Evolutionary conservation across 1,140 invertebrate genomes (phyloP).

Genomic region (Zaprionus capensis): DNA sequence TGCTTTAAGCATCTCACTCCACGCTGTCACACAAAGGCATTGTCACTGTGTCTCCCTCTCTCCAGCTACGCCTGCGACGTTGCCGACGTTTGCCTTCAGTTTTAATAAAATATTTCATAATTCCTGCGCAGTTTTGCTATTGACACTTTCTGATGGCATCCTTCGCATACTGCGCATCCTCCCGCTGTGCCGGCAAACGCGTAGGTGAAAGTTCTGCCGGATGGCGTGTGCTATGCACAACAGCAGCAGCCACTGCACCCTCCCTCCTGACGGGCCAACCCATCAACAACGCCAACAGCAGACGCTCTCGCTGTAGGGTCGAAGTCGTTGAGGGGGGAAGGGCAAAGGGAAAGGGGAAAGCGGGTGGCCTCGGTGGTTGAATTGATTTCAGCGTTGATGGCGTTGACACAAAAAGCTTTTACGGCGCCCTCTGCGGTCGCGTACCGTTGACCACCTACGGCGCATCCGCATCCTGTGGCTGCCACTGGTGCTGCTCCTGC

Average conservation of each 20-base stretch:
- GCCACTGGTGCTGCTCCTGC: conserved; percentile 30
- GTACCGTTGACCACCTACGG: conserved; percentile 79
- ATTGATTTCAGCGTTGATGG: conserved; percentile 83
- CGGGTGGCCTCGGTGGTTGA: conserved; percentile 66
- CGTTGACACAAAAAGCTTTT: conserved; percentile 84
- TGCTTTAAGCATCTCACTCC: conserved; percentile 23
- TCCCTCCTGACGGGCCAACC: conserved; percentile 7
- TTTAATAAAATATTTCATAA: conserved; percentile 83
- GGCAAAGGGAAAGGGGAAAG: not conserved
- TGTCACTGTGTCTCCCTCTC: conserved; percentile 13
- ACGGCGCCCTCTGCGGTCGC: conserved; percentile 80
- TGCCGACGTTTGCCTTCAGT: conserved; percentile 60
- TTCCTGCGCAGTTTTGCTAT: conserved; percentile 77
- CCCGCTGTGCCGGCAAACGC: conserved; percentile 69
- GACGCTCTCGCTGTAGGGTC: conserved; percentile 26
- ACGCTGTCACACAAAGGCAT: conserved; percentile 11
- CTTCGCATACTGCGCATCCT: conserved; percentile 22
- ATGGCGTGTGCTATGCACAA: conserved; percentile 26
- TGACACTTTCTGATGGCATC: conserved; percentile 77
- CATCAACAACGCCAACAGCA: conserved; percentile 72
- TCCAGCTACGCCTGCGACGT: not conserved
- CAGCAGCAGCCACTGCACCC: conserved; percentile 37
- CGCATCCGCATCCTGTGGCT: conserved; percentile 69
- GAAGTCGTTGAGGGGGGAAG: not conserved
- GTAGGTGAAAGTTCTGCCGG: conserved; percentile 72